Evolutionary conservation across 1,140 invertebrate species (phyloP).

Genomic region (Leptopilina clavipes): DNA sequence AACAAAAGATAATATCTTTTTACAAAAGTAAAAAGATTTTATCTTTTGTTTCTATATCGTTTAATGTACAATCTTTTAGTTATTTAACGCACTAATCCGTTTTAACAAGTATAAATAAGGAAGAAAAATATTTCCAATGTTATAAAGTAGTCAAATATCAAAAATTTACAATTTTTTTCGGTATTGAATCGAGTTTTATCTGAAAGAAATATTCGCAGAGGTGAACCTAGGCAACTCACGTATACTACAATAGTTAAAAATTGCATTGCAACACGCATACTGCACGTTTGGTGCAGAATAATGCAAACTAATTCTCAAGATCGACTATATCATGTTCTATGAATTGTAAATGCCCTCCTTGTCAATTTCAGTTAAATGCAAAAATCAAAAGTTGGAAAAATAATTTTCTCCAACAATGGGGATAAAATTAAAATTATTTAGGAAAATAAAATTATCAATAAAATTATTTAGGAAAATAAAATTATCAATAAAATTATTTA

Average conservation of each 20-base stretch:
- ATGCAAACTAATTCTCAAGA: slow-evolving; percentile 6
- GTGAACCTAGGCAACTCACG: slow-evolving; percentile 4
- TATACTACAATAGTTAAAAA: slow-evolving; percentile 40
- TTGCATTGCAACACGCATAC: slow-evolving; percentile 56
- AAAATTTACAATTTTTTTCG: too few relatives aligned
- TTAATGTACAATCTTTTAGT: too few relatives aligned
- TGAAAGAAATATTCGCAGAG: not conserved
- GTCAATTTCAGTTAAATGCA: not conserved
- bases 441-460: too few relatives aligned
- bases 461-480: too few relatives aligned
- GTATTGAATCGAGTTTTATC: too few relatives aligned
- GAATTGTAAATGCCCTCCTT: slow-evolving; percentile 4
- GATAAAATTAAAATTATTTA: too few relatives aligned
- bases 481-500: too few relatives aligned
- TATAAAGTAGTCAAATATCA: too few relatives aligned
- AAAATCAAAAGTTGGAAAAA: not conserved
- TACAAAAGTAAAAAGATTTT: not conserved
- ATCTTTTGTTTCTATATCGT: too few relatives aligned
- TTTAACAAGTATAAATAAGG: too few relatives aligned
- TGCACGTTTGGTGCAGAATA: slow-evolving; percentile 4
- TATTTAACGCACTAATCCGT: too few relatives aligned
- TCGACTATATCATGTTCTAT: slow-evolving; percentile 6
- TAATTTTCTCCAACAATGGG: not conserved
- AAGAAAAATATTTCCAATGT: too few relatives aligned
- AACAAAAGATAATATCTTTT: not conserved